A percentile compares a stretch with the other conserved stretches of the same genome.
phyloP scores from a whole-genome alignment of 2,113 vertebrate genomes.

The Cyanoderma ruficeps region DNA sequence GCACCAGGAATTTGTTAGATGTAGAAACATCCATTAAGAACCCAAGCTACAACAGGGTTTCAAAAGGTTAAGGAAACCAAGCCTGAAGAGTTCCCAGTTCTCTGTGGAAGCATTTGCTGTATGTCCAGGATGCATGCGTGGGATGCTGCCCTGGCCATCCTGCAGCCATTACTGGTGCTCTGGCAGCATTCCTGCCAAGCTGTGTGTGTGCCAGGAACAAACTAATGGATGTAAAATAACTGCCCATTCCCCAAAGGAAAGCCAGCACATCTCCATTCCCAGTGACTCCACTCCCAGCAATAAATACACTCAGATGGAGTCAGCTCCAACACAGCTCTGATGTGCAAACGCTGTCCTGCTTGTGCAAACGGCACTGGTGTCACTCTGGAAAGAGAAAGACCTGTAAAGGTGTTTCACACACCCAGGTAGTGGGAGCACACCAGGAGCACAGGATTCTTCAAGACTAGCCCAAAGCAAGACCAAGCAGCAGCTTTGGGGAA shows the following conservation, averaged over 20 bases:
- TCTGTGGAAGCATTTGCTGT: not conserved
- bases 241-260: not conserved
- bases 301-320: not conserved
- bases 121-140: not conserved
- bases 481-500: not conserved
- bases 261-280: not conserved
- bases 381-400: not conserved
- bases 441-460: not conserved
- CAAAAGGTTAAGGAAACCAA: not conserved
- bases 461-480: not conserved
- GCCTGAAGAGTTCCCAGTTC: not conserved
- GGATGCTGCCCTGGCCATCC: not conserved
- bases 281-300: not conserved
- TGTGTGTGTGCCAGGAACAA: accelerated
- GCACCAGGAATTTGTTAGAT: not conserved
- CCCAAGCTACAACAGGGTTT: not conserved
- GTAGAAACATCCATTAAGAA: not conserved
- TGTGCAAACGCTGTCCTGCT: not conserved
- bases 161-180: not conserved
- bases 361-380: not conserved
- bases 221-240: not conserved
- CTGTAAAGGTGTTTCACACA: not conserved
- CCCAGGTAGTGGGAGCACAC: no score
- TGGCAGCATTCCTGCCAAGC: not conserved
- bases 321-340: not conserved